phyloP scores from a whole-genome alignment of 2,113 vertebrate species.

The Atractosteus spatula region DNA sequence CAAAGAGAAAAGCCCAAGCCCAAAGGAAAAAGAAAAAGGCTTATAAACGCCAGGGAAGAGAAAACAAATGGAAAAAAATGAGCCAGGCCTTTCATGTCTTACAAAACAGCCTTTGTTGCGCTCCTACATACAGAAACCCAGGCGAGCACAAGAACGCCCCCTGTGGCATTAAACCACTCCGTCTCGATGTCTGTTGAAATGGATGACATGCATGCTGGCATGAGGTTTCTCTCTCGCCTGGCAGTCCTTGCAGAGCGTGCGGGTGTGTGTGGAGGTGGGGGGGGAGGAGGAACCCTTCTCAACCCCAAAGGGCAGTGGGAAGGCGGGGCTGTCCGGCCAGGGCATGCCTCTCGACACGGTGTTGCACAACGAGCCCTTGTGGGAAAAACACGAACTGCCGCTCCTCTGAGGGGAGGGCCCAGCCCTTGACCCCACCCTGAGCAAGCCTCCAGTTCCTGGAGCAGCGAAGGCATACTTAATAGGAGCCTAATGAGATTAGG shows the following conservation, averaged over 20 bases:
- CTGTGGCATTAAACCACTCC: constrained; percentile 5
- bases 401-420: background rate
- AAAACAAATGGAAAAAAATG: background rate
- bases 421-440: background rate
- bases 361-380: constrained; percentile 18
- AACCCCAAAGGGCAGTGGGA: background rate
- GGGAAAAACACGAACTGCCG: background rate
- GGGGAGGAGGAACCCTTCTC: too few species aligned
- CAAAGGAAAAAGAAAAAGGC: too few species aligned
- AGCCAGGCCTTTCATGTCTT: background rate
- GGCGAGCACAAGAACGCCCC: constrained; percentile 2
- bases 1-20: too few species aligned
- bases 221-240: constrained; percentile 2
- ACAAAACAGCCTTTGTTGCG: background rate
- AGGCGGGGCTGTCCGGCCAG: background rate
- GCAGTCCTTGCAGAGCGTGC: background rate
- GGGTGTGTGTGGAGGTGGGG: too few species aligned
- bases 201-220: constrained; percentile 19
- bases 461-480: background rate
- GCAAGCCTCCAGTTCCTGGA: background rate
- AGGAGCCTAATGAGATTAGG: constrained; percentile 20
- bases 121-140: background rate
- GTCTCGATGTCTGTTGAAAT: constrained; percentile 1
- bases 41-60: background rate
- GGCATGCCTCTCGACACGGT: background rate